These are phyloP conservation scores for Spongilla lacustris DNA, from an alignment of 37 sponge, comb jelly and placozoan genomes.

Conservation along the genomic window DNA sequence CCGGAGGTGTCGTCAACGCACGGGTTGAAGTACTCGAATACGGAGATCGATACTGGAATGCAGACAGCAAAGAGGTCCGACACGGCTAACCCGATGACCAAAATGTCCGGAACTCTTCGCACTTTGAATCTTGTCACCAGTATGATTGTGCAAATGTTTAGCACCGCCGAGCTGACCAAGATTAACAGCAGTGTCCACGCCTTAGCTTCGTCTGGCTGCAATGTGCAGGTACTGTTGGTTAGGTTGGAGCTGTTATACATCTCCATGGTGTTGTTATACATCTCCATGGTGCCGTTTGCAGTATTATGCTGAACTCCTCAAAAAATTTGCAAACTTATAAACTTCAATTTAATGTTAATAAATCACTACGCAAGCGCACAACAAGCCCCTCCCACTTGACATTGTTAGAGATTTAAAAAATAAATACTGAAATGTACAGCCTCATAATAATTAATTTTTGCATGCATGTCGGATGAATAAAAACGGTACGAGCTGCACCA, in stretches of 20 bases:
- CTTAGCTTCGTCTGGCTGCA: slow-evolving; percentile 20
- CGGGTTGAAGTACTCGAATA: slow-evolving; percentile 43
- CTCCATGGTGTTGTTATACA: background rate
- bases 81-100: slow-evolving; percentile 68
- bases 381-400: no score
- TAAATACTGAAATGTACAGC: no score
- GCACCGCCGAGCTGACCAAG: slow-evolving; percentile 39
- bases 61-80: slow-evolving; percentile 62
- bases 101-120: slow-evolving; percentile 69
- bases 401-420: no score
- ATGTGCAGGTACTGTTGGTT: background rate
- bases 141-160: slow-evolving; percentile 57
- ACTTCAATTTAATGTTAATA: no score
- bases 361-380: no score
- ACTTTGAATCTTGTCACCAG: slow-evolving; percentile 57
- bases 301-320: no score
- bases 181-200: slow-evolving; percentile 40
- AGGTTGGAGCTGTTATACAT: background rate
- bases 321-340: no score
- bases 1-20: slow-evolving; percentile 14
- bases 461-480: no score
- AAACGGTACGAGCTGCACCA: no score
- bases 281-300: background rate
- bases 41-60: slow-evolving; percentile 63
- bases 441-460: no score